Base-by-base conservation (phyloP, 2,113 vertebrate species). In the Lipophrys pholis region DNA sequence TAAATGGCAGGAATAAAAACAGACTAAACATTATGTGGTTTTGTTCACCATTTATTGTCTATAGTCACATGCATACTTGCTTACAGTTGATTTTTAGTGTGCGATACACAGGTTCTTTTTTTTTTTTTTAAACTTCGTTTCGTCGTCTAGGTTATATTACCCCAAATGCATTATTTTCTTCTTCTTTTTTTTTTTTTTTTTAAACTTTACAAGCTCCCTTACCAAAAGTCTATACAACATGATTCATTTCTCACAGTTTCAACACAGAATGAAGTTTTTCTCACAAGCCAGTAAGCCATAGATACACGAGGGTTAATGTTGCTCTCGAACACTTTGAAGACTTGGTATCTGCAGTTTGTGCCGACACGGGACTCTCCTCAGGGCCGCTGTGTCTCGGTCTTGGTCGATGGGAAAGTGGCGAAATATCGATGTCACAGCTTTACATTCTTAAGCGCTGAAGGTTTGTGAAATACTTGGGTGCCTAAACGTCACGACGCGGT, bases 51-150 rank as follows among this genome's bases (percentile, higher is more conserved):
- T 92, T 93, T 92, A 92, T 92, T 93, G 85, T 85, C 90, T 88
- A 89, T 88, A 89, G 78, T 83, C 84, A 91, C 92, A 93, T 92
- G 92, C 91, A 92, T 89, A 90, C 89, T 89, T 88, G 87, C 82
- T 87, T 88, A 92, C 87, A 91, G 76, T 73, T 79, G 82, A 78
- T 78, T 90, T 30, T 89, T 82, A 89, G 85, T 90, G 89, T 86
- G 89, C 85, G 59, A 82, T 87, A 93, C 90, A 91, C 83, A 87
- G 72, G 21, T 30, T 30, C 2, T 30, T 30, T 30, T 72, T 72
- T 73, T 45, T 30, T 30, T 30, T 30, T 30, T 30, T n/a, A n/a
- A n/a, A 55, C 72, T 74, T 87, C 55, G 68, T 75, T 86, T 57
- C 65, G 53, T 90, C 57, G 66, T 82, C 69, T 82, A 90, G 69